Evolutionary conservation across 1,140 invertebrate genomes (phyloP), one percentile per base, ranked within the genome.

Genomic region (Drosophila kurseongensis): DNA sequence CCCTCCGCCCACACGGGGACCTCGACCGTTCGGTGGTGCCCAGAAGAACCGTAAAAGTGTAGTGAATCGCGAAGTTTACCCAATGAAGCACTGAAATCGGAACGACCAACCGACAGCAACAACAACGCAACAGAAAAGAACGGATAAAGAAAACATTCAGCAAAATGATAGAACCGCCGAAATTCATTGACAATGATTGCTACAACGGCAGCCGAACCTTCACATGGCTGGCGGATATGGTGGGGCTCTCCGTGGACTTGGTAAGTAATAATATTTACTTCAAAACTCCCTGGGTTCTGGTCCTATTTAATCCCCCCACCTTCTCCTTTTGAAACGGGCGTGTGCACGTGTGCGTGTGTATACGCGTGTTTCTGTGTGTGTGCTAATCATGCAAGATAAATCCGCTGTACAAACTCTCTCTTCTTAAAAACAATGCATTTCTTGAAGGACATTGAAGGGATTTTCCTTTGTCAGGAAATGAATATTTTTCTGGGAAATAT

Each of bases 161-260:
- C 50, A 91, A 91, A 74, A 91, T 91, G 90, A 67, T 91, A 54
- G 90, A 91, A 67, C 78, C 90, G 52, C 90, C 90, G 32, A 91
- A 91, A 65, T 80, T 84, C 61, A 62, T 91, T 65, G 75, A 76
- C 45, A 91, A 85, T 60, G 85, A 84, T 69, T 78, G 90, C 36
- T 95, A 95, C 80, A 93, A 94, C 77, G 95, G 95, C 16, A 94
- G 93, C 76, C 93, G 93, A 18, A 91, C 93, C 7, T 95, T 95
- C 74, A 81, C 90, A 32, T 94, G 94, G 93, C 74, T 95, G 36
- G 92, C 94, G n/a, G 93, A 95, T 51, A 76, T 93, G 57, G 86
- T 93, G 50, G 94, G 94, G 44, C 79, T 95, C 32, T 94, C 94
- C 42, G 93, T 95, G 60, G 95, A 95, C 92, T 94, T 95, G 93